These are phyloP conservation scores for Phallusia fumigata DNA, from an alignment of 23 tunicate species.

Conservation along the genomic window DNA sequence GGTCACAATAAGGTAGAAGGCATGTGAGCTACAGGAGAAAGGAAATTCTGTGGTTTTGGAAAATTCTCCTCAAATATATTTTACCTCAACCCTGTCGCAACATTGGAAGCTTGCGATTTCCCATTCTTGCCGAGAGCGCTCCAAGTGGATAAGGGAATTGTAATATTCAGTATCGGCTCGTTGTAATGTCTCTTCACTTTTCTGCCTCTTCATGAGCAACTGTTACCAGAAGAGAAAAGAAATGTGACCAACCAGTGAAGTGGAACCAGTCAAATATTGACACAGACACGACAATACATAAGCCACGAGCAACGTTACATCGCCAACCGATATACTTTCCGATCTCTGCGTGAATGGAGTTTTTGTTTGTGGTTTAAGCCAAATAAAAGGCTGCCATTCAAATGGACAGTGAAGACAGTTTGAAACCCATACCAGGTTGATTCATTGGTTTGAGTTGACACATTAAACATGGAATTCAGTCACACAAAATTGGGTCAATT, in stretches of 20 bases:
- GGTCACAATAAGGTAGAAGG: too few species aligned
- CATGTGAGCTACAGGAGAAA: too few species aligned
- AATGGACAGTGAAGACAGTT: too few species aligned
- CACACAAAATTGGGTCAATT: too few species aligned
- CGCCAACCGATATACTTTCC: background rate
- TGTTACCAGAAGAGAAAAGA: background rate
- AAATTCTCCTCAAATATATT: background rate
- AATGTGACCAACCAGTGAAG: background rate
- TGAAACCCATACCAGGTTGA: too few species aligned
- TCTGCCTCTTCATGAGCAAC: constrained; percentile 53
- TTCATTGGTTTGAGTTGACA: too few species aligned
- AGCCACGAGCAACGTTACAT: background rate
- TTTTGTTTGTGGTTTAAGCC: background rate
- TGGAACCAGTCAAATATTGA: background rate
- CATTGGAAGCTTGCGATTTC: constrained; percentile 64
- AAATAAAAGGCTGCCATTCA: too few species aligned
- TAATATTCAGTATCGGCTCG: constrained; percentile 71
- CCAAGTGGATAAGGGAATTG: constrained; percentile 47
- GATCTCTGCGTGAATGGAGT: background rate
- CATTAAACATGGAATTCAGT: too few species aligned
- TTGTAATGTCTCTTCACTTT: constrained; percentile 27
- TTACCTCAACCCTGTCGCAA: constrained; percentile 57
- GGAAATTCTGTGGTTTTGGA: too few species aligned
- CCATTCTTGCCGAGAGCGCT: constrained; percentile 66
- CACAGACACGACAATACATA: background rate